Conservation (phyloP, 2,888 invertebrate genomes). For the Scaptomyza cyrtandrae region DNA sequence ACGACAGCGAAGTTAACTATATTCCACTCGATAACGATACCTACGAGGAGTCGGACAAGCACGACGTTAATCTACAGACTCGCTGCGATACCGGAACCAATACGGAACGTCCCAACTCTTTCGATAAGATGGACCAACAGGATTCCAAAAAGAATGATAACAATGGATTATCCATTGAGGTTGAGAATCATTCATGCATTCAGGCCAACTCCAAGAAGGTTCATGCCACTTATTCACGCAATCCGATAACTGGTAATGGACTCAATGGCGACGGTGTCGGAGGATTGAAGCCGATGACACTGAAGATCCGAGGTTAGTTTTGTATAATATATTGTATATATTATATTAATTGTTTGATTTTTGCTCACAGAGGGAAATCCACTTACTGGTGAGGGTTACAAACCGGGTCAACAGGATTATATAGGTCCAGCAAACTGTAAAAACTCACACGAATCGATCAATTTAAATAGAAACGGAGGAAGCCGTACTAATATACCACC, state of each 20-base stretch:
- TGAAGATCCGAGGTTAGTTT: slow-evolving; percentile 52
- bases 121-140: slow-evolving; percentile 32
- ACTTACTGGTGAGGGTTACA: slow-evolving; percentile 23
- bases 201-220: slow-evolving; percentile 19
- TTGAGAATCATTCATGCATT: slow-evolving; percentile 17
- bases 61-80: slow-evolving; percentile 49
- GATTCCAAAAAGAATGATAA: slow-evolving; percentile 10
- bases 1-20: slow-evolving; percentile 8
- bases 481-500: slow-evolving; percentile 1
- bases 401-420: slow-evolving; percentile 11
- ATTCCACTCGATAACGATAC: slow-evolving; percentile 34
- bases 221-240: slow-evolving; percentile 28
- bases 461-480: accelerated
- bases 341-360: neutral
- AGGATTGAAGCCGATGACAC: slow-evolving; percentile 43
- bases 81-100: slow-evolving; percentile 45
- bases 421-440: neutral
- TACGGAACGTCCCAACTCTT: slow-evolving; percentile 54
- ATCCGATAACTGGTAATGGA: slow-evolving; percentile 61
- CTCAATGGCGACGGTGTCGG: slow-evolving; percentile 53
- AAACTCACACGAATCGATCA: slow-evolving; percentile 2
- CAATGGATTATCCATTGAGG: slow-evolving; percentile 19
- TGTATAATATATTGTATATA: too few relatives aligned
- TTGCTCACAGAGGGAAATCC: slow-evolving; percentile 13
- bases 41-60: slow-evolving; percentile 41